Evolutionary conservation across 1,140 invertebrate genomes (phyloP).

Genomic region (Venturia canescens): DNA sequence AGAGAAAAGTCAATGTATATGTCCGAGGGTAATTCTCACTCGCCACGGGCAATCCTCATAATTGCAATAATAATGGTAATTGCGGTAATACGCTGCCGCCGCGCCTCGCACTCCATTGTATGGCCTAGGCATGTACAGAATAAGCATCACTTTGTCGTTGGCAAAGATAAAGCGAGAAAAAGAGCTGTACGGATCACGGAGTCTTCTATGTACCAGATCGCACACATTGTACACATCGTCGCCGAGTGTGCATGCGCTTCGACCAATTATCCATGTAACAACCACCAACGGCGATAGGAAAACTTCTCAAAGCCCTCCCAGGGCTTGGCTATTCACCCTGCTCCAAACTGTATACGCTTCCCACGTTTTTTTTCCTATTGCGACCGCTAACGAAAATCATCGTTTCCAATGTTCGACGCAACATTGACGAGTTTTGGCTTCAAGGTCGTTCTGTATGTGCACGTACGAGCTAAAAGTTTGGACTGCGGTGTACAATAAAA

Average conservation of each 20-base stretch:
- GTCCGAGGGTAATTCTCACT: constrained; percentile 46
- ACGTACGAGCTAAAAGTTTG: too few relatives aligned
- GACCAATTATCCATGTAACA: constrained; percentile 7
- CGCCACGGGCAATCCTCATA: constrained; percentile 60
- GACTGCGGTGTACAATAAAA: too few relatives aligned
- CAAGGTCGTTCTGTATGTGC: too few relatives aligned
- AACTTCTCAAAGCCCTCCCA: not conserved
- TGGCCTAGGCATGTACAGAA: not conserved
- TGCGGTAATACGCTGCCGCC: constrained; percentile 55
- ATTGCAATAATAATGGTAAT: constrained; percentile 67
- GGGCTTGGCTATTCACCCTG: constrained; percentile 7
- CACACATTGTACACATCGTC: constrained; percentile 20
- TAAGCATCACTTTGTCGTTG: constrained; percentile 59
- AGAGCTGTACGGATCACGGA: not conserved
- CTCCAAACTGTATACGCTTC: not conserved
- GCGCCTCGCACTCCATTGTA: constrained; percentile 55
- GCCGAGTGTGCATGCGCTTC: not conserved
- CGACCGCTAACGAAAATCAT: not conserved
- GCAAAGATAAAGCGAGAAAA: not conserved
- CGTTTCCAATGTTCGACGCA: too few relatives aligned
- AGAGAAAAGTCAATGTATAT: constrained; percentile 24
- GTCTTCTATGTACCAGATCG: not conserved
- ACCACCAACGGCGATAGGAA: constrained; percentile 38
- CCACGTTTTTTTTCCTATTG: not conserved
- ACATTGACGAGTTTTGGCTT: too few relatives aligned